Evolutionary conservation across 2,797 vertebrate species (phyloP).

Genomic region (Phrynocephalus vlangalii): DNA sequence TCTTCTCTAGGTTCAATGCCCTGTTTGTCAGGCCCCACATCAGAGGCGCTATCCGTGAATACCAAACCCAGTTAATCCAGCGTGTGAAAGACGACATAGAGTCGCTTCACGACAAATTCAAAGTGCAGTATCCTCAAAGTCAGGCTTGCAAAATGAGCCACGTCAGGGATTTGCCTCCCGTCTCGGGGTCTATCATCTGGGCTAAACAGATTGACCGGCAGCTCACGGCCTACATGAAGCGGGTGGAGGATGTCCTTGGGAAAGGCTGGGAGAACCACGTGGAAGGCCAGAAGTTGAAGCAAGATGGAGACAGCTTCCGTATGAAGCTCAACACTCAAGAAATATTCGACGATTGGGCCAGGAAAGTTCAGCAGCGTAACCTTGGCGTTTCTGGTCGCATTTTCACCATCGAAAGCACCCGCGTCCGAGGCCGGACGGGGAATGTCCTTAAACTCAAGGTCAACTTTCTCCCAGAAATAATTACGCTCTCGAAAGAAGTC

Average conservation of each 20-base stretch:
- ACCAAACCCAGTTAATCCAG: constrained; percentile 98
- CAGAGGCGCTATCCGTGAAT: constrained; percentile 95
- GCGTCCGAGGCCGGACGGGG: constrained; percentile 90
- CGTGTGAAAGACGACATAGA: constrained; percentile 98
- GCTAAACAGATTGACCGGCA: constrained; percentile 99
- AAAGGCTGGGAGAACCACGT: constrained; percentile 99
- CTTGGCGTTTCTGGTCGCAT: constrained; percentile 97
- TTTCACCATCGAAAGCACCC: constrained; percentile 96
- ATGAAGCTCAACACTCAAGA: constrained; percentile 99
- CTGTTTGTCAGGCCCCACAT: constrained; percentile 98
- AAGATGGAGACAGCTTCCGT: constrained; percentile 98
- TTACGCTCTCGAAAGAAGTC: constrained; percentile 97
- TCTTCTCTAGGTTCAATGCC: constrained; percentile 98
- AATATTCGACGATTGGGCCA: constrained; percentile 99
- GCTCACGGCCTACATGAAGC: constrained; percentile 98
- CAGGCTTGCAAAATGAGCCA: constrained; percentile 99
- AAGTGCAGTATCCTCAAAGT: constrained; percentile 98
- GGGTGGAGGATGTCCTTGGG: constrained; percentile 96
- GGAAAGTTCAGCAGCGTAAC: constrained; percentile 98
- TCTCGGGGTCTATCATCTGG: constrained; percentile 99
- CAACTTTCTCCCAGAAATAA: constrained; percentile 98
- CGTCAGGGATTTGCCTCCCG: constrained; percentile 93
- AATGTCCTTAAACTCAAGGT: constrained; percentile 97
- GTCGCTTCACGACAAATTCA: constrained; percentile 98
- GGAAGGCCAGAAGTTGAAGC: constrained; percentile 98